Percentiles rank a stretch among this genome's conserved stretches.
Evolutionary conservation across 2,797 vertebrate genomes (phyloP).

Genomic region (Acropternis orthonyx): DNA sequence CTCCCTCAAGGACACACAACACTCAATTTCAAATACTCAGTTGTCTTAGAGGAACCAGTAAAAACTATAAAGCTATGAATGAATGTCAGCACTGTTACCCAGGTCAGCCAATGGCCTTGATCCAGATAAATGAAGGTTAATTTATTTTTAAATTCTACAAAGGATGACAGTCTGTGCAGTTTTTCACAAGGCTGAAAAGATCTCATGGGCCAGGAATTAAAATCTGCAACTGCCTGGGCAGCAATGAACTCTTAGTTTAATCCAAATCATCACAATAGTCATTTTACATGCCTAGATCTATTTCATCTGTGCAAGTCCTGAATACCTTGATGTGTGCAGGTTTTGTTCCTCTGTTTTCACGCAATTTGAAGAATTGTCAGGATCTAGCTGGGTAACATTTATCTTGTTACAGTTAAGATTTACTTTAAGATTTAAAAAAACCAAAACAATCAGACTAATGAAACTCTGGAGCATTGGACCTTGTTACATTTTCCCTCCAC

Average conservation of each 20-base stretch:
- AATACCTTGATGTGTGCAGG: neutral
- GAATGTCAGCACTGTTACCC: neutral
- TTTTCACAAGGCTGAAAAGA: neutral
- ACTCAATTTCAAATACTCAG: neutral
- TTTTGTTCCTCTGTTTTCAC: neutral
- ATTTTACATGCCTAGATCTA: neutral
- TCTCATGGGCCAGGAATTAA: neutral
- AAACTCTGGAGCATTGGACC: neutral
- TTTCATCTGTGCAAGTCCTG: neutral
- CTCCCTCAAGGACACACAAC: neutral
- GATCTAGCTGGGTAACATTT: neutral
- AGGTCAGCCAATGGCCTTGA: neutral
- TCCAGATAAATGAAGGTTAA: neutral
- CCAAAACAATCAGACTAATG: neutral
- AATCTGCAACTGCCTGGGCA: neutral
- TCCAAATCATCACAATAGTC: neutral
- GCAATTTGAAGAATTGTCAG: neutral
- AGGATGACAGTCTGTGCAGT: neutral
- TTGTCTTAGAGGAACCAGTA: neutral
- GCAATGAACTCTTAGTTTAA: neutral
- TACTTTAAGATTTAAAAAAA: neutral
- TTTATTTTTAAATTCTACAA: neutral
- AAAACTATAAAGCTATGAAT: neutral
- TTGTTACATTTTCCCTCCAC: neutral
- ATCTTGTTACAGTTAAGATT: neutral